phyloP scores from a whole-genome alignment of 2,113 vertebrate species.

The Alligator mississippiensis region DNA sequence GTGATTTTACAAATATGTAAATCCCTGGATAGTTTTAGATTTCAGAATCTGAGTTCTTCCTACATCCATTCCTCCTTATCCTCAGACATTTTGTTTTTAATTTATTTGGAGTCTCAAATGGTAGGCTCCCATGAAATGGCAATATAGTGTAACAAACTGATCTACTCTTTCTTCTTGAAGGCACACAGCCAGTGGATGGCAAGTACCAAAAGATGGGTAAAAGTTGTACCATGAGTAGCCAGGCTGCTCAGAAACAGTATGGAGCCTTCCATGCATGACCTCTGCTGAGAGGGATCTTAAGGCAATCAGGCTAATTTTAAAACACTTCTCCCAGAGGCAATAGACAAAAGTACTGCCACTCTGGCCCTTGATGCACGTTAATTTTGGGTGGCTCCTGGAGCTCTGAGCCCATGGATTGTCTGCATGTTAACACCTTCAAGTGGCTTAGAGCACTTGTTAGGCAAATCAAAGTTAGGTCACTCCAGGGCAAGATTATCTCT shows the following conservation, averaged over 20 bases:
- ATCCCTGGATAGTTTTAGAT: constrained; percentile 24
- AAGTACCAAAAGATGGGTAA: too few species aligned
- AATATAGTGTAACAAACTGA: background rate
- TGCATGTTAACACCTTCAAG: too few species aligned
- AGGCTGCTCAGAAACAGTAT: background rate
- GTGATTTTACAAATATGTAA: constrained; percentile 26
- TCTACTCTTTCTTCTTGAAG: background rate
- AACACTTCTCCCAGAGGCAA: too few species aligned
- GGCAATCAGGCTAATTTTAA: too few species aligned
- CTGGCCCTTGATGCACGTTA: too few species aligned
- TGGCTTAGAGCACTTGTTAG: too few species aligned
- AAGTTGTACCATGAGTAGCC: background rate
- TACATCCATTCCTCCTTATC: background rate
- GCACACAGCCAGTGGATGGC: background rate
- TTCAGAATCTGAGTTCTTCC: constrained; percentile 44
- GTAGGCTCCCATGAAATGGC: background rate
- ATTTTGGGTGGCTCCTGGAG: too few species aligned
- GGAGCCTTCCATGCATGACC: too few species aligned
- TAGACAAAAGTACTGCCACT: too few species aligned
- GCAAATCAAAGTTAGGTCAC: too few species aligned
- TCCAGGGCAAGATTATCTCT: too few species aligned
- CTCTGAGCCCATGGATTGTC: too few species aligned
- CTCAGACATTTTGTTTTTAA: background rate
- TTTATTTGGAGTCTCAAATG: background rate
- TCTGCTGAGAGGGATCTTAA: background rate